Percentiles rank a stretch among this genome's conserved stretches.
phyloP scores from a whole-genome alignment of 1,140 invertebrate genomes.

The Polypedilum pembai region DNA sequence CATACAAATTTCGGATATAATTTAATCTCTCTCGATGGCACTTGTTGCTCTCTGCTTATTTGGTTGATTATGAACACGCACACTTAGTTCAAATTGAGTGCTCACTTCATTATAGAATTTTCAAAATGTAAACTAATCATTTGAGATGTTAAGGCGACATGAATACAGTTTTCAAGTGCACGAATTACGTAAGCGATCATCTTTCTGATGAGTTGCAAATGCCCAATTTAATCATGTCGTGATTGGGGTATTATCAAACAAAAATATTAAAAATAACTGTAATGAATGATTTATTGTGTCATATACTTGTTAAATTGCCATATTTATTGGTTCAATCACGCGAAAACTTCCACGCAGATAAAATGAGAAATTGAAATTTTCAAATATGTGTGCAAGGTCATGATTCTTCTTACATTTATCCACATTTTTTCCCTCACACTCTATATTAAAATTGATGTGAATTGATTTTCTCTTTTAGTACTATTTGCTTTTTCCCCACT shows the following conservation, averaged over 20 bases:
- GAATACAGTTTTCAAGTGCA: slow-evolving; percentile 18
- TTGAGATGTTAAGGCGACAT: neutral
- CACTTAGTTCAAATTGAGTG: too few species aligned
- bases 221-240: neutral
- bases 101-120: too few species aligned
- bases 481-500: neutral
- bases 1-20: too few species aligned
- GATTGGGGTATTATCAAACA: neutral
- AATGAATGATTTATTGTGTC: slow-evolving; percentile 4
- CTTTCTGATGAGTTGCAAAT: neutral
- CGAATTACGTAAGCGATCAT: neutral
- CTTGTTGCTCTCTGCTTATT: too few species aligned
- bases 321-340: neutral
- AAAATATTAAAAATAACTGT: neutral
- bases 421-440: neutral
- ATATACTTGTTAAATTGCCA: neutral
- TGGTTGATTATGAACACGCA: too few species aligned
- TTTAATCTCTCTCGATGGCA: too few species aligned
- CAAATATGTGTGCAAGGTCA: slow-evolving; percentile 24
- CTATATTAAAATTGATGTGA: neutral
- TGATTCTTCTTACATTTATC: neutral
- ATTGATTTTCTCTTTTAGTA: neutral
- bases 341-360: neutral
- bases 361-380: neutral
- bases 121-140: too few species aligned